A percentile compares a stretch with the other conserved stretches of the same genome.
These are phyloP conservation scores for Microplitis mediator DNA, from an alignment of 1,140 invertebrate genomes.

Conservation along the genomic window DNA sequence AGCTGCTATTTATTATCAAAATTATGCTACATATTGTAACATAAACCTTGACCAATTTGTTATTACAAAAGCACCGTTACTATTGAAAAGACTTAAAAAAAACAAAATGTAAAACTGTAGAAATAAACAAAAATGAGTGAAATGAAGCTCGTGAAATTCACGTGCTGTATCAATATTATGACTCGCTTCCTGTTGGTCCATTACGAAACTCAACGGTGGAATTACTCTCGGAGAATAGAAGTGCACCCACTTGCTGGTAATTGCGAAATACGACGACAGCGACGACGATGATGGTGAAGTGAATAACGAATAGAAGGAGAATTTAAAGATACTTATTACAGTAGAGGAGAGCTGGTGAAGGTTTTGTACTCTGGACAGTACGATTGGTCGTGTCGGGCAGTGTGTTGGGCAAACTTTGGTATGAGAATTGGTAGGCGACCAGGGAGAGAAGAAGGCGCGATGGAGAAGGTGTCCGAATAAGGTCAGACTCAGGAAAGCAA, in stretches of 20 bases:
- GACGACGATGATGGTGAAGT: constrained; percentile 6
- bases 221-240: not conserved
- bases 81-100: too few relatives aligned
- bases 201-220: constrained; percentile 15
- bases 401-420: constrained; percentile 12
- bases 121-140: not conserved
- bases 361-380: constrained; percentile 36
- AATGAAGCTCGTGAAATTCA: not conserved
- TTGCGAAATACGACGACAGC: constrained; percentile 21
- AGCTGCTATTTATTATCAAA: too few relatives aligned
- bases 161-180: not conserved
- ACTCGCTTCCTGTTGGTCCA: constrained; percentile 12
- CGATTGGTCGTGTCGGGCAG: constrained; percentile 2
- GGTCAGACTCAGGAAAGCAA: constrained; percentile 50
- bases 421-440: constrained; percentile 40
- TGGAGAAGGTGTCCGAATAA: constrained; percentile 59
- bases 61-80: too few relatives aligned
- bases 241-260: constrained; percentile 25
- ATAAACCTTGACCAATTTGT: too few relatives aligned
- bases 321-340: not conserved
- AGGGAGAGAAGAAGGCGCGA: too few relatives aligned
- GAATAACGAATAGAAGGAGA: constrained; percentile 8
- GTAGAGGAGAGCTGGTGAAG: not conserved
- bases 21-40: too few relatives aligned
- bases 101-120: too few relatives aligned